Percentiles rank a stretch among this genome's conserved stretches.
These are phyloP conservation scores for Charanyca ferruginea DNA, from an alignment of 2,888 invertebrate species.

Conservation along the genomic window DNA sequence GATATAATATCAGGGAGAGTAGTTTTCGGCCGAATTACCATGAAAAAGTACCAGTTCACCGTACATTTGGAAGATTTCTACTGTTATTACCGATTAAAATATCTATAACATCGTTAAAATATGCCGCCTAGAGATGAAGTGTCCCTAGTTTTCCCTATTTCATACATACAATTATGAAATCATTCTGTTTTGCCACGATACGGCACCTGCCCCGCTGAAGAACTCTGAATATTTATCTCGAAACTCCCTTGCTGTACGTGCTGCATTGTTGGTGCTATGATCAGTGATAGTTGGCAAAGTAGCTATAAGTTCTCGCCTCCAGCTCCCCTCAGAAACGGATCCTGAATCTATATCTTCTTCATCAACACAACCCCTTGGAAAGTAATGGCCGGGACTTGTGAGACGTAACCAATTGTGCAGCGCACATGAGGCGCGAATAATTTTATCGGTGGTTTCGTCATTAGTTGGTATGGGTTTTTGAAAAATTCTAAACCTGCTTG, in stretches of 20 bases:
- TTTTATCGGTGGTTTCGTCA: conserved; percentile 33
- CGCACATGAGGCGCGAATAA: conserved; percentile 49
- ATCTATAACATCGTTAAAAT: conserved; percentile 30
- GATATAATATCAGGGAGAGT: too few relatives aligned
- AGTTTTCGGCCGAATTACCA: conserved; percentile 27
- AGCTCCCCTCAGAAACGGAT: conserved; percentile 32
- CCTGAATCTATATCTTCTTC: conserved; percentile 41
- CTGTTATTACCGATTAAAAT: conserved; percentile 29
- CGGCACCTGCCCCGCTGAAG: conserved; percentile 43
- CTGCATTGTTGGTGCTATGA: conserved; percentile 33
- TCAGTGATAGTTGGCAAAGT: conserved; percentile 46
- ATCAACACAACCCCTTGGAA: conserved; percentile 45
- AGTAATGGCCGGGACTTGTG: too few relatives aligned
- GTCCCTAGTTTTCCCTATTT: conserved; percentile 16
- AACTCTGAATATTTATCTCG: conserved; percentile 46
- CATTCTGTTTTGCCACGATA: conserved; percentile 51
- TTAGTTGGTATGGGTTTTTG: too few relatives aligned
- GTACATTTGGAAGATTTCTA: conserved; percentile 24
- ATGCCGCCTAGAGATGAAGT: conserved; percentile 25
- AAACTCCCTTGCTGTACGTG: conserved; percentile 27
- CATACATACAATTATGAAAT: conserved; percentile 39
- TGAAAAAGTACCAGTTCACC: conserved; percentile 29
- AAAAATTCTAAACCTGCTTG: conserved; percentile 52
- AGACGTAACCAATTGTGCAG: conserved; percentile 57
- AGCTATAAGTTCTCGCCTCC: conserved; percentile 43